Conservation (phyloP, 23 tunicate species). For the Phallusia fumigata region DNA sequence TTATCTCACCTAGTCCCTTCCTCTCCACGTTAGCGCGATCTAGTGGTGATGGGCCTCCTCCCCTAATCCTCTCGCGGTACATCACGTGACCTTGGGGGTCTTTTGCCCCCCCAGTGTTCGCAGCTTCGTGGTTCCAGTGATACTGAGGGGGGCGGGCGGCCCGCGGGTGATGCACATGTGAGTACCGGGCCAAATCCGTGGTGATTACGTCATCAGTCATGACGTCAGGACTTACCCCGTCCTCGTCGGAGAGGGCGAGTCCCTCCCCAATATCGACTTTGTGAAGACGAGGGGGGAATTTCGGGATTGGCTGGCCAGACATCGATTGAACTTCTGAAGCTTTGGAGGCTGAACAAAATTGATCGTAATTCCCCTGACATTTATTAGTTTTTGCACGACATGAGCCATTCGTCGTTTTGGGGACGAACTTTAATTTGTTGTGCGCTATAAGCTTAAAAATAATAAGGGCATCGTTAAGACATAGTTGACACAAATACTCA, state of each 20-base stretch:
- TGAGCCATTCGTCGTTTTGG: no score
- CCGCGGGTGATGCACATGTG: conserved; percentile 49
- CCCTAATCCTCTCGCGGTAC: not conserved
- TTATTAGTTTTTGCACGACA: no score
- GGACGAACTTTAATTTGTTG: no score
- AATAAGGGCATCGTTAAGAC: no score
- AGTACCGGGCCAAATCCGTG: conserved; percentile 53
- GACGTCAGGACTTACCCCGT: conserved; percentile 7
- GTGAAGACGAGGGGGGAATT: conserved; percentile 25
- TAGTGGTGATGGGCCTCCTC: not conserved
- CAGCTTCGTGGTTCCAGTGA: conserved; percentile 59
- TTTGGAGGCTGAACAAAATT: not conserved
- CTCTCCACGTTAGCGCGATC: not conserved
- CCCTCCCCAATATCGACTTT: conserved; percentile 63
- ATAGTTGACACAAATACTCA: not conserved
- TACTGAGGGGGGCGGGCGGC: conserved; percentile 15
- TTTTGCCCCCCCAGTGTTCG: not conserved
- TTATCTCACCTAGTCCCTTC: not conserved
- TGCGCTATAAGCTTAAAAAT: no score
- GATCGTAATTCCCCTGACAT: no score
- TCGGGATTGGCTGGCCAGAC: no score
- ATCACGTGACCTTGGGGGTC: not conserved
- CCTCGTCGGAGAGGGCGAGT: conserved; percentile 32
- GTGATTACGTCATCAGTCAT: conserved; percentile 29
- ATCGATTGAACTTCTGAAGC: not conserved